Evolutionary conservation across 2,797 vertebrate species (phyloP), one percentile per base, ranked within the genome.

Genomic region (Periophthalmus magnuspinnatus): DNA sequence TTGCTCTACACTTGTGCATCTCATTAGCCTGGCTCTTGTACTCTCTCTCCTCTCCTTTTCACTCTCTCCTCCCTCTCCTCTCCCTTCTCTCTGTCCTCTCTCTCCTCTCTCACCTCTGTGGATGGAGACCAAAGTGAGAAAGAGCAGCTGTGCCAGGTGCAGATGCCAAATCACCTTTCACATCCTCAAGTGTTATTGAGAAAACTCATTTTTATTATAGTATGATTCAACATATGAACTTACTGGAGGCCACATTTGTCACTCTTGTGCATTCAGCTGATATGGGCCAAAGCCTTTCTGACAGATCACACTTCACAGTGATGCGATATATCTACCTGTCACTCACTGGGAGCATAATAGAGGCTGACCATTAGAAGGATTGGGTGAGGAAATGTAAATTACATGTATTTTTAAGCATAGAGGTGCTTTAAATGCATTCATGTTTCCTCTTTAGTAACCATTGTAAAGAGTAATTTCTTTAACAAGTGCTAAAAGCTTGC

Each of bases 131-230:
- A 70, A 68, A 63, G 67, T 75, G 0, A 70, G 62, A 65, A 72
- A 69, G 74, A 74, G 71, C 17, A 65, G 72, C 71, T 79, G 78
- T 66, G 68, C 84, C 78, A 81, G 82, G 72, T 78, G 80, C 79
- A 84, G 82, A 76, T 78, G 68, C 75, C 75, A 83, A 81, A 67
- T 77, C 41, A 19, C n/a, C 19, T 54, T 76, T 83, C 62, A 72
- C 66, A 69, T 81, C 68, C 75, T 82, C 55, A 73, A 75, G 71
- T 81, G 76, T 74, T 78, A 75, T 72, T 72, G 70, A 52, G 48
- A 84, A 68, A 52, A 52, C 70, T 72, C 0, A 36, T 77, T 75
- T n/a, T 76, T 55, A 10, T 22, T 21, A 54, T 22, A 22, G 52
- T 9, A 54, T 54, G n/a, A 54, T 54, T 9, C n/a, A 54, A 5